Evolutionary conservation across 2,888 invertebrate species (phyloP).

Genomic region (Epicampocera succincta): DNA sequence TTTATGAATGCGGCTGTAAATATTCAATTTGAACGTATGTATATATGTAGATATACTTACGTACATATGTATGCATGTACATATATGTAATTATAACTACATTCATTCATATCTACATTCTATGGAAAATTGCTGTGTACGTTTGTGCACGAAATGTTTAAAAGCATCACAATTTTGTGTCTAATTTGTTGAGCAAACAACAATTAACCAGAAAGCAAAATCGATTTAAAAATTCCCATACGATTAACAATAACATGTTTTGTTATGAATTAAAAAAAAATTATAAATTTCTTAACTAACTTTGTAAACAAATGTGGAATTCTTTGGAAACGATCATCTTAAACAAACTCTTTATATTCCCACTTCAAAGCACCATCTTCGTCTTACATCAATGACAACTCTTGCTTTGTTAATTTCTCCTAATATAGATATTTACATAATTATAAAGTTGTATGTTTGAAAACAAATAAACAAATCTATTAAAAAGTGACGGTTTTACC

Average conservation of each 20-base stretch:
- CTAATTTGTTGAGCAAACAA: conserved; percentile 52
- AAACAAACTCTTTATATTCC: conserved; percentile 53
- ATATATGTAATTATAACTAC: no score
- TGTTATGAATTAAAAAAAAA: conserved; percentile 51
- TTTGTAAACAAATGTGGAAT: conserved; percentile 61
- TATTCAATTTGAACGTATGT: no score
- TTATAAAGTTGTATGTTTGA: conserved; percentile 24
- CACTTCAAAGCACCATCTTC: conserved; percentile 6
- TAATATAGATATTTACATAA: conserved; percentile 51
- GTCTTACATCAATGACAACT: conserved; percentile 21
- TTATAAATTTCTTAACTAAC: conserved; percentile 57
- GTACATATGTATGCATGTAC: no score
- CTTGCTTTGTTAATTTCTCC: conserved; percentile 42
- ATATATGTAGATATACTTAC: no score
- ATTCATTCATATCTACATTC: no score
- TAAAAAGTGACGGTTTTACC: background rate
- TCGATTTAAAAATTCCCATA: conserved; percentile 62
- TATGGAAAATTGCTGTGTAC: background rate
- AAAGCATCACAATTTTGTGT: conserved; percentile 32
- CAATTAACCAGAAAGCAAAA: conserved; percentile 54
- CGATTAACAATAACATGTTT: conserved; percentile 60
- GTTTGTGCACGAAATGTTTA: conserved; percentile 4
- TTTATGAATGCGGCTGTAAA: no score
- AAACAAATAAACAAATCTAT: conserved; percentile 23
- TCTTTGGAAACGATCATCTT: conserved; percentile 58